Conservation (phyloP, 2,797 vertebrate genomes). For the Bradypodion ventrale region DNA sequence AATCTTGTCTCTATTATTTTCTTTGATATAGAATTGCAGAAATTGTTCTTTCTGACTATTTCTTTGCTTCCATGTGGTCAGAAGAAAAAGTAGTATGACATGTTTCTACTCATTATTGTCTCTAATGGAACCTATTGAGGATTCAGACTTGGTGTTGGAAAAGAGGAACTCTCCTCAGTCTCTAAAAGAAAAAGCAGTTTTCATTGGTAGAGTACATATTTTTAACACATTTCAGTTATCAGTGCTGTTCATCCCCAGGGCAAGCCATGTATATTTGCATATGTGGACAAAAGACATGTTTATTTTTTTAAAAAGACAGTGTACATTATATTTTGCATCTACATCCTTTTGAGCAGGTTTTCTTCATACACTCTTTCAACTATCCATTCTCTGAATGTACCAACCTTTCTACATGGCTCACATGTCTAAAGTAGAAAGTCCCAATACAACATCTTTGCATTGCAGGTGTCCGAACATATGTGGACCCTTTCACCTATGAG, state of each 20-base stretch:
- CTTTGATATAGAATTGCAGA: background rate
- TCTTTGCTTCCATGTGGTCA: conserved; percentile 21
- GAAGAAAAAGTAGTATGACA: background rate
- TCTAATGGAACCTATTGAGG: background rate
- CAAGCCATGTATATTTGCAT: conserved; percentile 25
- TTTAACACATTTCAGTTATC: conserved; percentile 34
- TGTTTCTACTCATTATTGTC: background rate
- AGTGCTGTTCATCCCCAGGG: conserved; percentile 35
- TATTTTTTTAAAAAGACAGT: conserved; percentile 16
- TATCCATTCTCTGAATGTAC: conserved; percentile 55
- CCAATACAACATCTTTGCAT: conserved; percentile 62
- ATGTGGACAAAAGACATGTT: conserved; percentile 34
- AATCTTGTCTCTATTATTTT: conserved; percentile 11
- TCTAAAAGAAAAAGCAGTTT: background rate
- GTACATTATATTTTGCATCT: background rate
- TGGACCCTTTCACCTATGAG: conserved; percentile 97
- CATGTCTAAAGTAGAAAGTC: conserved; percentile 60
- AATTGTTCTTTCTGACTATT: background rate
- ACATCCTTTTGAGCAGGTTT: conserved; percentile 23
- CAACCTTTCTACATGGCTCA: conserved; percentile 64
- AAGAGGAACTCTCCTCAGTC: conserved; percentile 13
- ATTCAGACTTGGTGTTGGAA: background rate
- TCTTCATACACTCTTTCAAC: conserved; percentile 59
- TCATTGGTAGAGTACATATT: background rate
- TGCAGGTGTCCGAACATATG: conserved; percentile 94